phyloP scores from a whole-genome alignment of 2,113 vertebrate genomes.

The Rhabdomys dilectus region DNA sequence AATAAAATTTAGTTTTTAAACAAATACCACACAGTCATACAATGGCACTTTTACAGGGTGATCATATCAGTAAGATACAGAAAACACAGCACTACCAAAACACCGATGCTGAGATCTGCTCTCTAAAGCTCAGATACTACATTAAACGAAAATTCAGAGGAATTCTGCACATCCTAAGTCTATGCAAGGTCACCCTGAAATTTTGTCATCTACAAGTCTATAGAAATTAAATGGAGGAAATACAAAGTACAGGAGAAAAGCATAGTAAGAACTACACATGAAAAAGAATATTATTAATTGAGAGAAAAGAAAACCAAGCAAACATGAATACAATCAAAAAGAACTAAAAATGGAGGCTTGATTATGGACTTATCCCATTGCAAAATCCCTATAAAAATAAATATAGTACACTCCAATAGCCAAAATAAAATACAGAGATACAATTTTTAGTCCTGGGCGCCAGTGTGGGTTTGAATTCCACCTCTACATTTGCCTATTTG shows the following conservation, averaged over 20 bases:
- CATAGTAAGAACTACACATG: neutral
- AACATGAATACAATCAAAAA: conserved; percentile 47
- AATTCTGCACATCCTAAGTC: neutral
- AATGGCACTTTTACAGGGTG: conserved; percentile 18
- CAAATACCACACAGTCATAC: neutral
- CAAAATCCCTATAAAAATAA: conserved; percentile 34
- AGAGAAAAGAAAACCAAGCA: conserved; percentile 38
- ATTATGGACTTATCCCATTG: neutral
- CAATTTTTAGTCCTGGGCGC: neutral
- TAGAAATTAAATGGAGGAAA: neutral
- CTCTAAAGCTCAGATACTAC: neutral
- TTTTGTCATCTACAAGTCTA: neutral
- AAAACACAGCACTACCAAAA: conserved; percentile 25
- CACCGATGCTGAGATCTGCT: neutral
- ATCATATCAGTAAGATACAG: neutral
- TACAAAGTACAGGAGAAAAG: neutral
- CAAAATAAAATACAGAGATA: neutral
- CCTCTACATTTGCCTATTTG: neutral
- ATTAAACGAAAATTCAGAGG: conserved; percentile 24
- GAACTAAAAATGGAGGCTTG: neutral
- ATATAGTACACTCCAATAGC: neutral
- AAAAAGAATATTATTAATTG: conserved; percentile 31
- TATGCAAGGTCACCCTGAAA: neutral
- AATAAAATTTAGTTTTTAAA: neutral
- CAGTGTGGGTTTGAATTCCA: conserved; percentile 25